Base-by-base conservation (phyloP, 2,113 vertebrate genomes). In the Psittacula cyanocephala region DNA sequence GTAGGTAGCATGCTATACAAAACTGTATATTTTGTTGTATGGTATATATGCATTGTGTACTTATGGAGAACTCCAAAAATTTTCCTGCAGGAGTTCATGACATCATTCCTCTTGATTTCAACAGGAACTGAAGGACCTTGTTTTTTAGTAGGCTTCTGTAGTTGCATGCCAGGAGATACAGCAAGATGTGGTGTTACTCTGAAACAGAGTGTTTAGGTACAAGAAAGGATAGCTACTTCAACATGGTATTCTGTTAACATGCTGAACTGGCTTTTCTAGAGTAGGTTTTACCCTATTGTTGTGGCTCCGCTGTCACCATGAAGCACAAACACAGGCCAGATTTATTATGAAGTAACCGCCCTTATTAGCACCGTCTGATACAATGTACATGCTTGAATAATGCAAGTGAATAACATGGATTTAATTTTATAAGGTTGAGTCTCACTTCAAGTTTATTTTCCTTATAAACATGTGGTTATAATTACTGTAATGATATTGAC, bases 321-420 rank as follows among this genome's bases (percentile, higher is more conserved):
- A 41, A 71, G 13, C 3, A 39, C 10, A 65, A 62, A 62, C 6
- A 69, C 11, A 50, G 31, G 18, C 1, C 46, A 63, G 53, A 81
- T 33, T 39, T 75, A 11, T 46, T 75, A 71, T 22, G 12, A 79
- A 59, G 18, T 31, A 69, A 65, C 13, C 3, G 43, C 33, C 13
- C 12, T 74, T 47, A 35, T 52, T 62, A 77, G 1, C 17, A 37
- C 19, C 49, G 33, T 8, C 49, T 77, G 3, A 13, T 62, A 7
- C 17, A 74, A 52, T 5, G 3, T 20, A 28, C 0, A 0, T 81
- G 3, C 52, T 82, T 76, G 29, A 80, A 72, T 57, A 9, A 29
- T 3, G 3, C 2, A 31, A 72, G 7, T 57, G 69, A 80, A 64
- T 35, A 64, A 11, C 3, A 53, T 3, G 5, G 18, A 67, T 33